Base-by-base conservation (phyloP, 2,797 vertebrate genomes). In the Chloroceryle inda region DNA sequence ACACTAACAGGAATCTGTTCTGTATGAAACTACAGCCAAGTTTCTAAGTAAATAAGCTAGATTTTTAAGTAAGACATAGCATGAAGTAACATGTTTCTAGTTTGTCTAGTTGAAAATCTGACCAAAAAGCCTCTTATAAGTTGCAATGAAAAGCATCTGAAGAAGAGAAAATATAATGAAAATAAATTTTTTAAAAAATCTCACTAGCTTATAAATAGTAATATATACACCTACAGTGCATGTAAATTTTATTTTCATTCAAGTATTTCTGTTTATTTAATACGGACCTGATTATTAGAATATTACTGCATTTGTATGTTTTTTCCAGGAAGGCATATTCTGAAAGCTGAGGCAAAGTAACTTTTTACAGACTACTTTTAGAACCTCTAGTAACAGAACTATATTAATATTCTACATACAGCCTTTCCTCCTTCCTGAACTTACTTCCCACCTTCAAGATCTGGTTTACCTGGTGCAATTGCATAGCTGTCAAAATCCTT, bases 401-500 rank as follows among this genome's bases (percentile, higher is more conserved):
- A 1, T 47, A 38, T 53, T 42, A 50, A 33, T 66, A 69, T 61
- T 73, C 24, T 55, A 9, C 24, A 29, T 15, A 44, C 1, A 0
- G 2, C 12, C 9, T 37, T 59, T 13, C 33, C 21, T 78, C 26
- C 23, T 72, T 69, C 17, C 26, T 55, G 17, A 75, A 71, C 13
- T 50, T 44, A 85, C 7, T 42, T 64, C 61, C 83, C 58, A 31
- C 23, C 84, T 87, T 52, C 71, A 92, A 95, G 45, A 90, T 69
- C 22, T 83, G 13, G 23, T 85, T 97, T 98, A 99, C 99, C 99
- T 98, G 99, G 99, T 81, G 98, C 94, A 88, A 99, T 81, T 21
- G 99, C 99, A 76, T 99, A 99, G 42, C 95, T 66, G 10, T 99
- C 98, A 61, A 99, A 99, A 98, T 99, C 97, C 31, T 94, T 95